Conservation (phyloP, 1,140 invertebrate genomes). For the Chelonus insularis region DNA sequence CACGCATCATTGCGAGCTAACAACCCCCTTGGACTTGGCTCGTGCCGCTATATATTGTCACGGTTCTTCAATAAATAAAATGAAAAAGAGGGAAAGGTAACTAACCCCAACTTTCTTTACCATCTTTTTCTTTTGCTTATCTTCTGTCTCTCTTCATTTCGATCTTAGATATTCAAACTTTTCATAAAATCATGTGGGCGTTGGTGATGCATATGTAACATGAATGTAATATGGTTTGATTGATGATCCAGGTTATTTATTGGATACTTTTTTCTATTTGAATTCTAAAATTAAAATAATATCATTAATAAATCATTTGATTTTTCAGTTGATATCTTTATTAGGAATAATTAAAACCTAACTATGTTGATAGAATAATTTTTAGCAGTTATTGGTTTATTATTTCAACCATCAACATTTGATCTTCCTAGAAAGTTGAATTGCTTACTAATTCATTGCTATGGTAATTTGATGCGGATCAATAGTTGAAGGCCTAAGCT, state of each 20-base stretch:
- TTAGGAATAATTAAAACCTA: no score
- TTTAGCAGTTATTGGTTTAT: no score
- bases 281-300: no score
- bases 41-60: constrained; percentile 44
- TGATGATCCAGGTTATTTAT: no score
- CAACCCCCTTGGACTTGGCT: constrained; percentile 41
- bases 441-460: background rate
- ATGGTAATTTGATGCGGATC: background rate
- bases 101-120: background rate
- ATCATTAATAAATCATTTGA: no score
- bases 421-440: background rate
- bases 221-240: no score
- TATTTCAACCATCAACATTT: no score
- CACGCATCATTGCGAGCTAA: constrained; percentile 27
- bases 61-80: constrained; percentile 1
- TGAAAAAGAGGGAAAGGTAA: constrained; percentile 3
- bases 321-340: no score
- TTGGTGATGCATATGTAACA: no score
- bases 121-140: background rate
- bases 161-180: background rate
- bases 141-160: background rate
- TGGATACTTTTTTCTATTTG: no score
- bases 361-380: no score
- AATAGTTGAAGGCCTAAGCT: background rate
- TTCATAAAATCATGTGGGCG: no score